Percentiles rank a stretch among this genome's conserved stretches.
Conservation (phyloP, 2,888 invertebrate genomes). For the Trilocha varians region DNA sequence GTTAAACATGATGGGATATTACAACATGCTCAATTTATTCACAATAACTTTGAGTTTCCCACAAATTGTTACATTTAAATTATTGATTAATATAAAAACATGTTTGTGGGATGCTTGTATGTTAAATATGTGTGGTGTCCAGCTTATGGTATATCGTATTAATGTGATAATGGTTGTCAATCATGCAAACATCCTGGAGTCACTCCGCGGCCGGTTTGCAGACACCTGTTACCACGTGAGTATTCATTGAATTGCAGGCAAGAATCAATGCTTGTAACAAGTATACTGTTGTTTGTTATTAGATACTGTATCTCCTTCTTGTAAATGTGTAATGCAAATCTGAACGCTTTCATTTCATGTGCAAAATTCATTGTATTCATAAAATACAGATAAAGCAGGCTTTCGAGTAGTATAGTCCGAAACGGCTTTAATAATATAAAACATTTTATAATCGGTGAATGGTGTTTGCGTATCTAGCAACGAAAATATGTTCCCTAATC, state of each 20-base stretch:
- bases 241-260: slow-evolving; percentile 63
- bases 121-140: slow-evolving; percentile 36
- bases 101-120: slow-evolving; percentile 40
- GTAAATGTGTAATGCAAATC: slow-evolving; percentile 44
- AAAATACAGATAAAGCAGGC: slow-evolving; percentile 40
- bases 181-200: slow-evolving; percentile 68
- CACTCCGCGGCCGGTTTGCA: slow-evolving; percentile 54
- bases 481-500: neutral
- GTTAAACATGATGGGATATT: slow-evolving; percentile 19
- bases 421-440: slow-evolving; percentile 35
- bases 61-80: slow-evolving; percentile 9
- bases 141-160: slow-evolving; percentile 65
- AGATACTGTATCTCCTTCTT: slow-evolving; percentile 49
- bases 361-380: slow-evolving; percentile 35
- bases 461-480: neutral
- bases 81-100: neutral
- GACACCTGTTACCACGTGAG: slow-evolving; percentile 58
- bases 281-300: slow-evolving; percentile 59
- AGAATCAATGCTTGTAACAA: slow-evolving; percentile 53
- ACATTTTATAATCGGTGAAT: slow-evolving; percentile 1
- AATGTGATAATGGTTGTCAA: slow-evolving; percentile 71
- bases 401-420: slow-evolving; percentile 33
- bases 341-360: slow-evolving; percentile 56
- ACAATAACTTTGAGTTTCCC: slow-evolving; percentile 30
- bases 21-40: slow-evolving; percentile 24